phyloP scores from a whole-genome alignment of 2,113 vertebrate species.

The Alces alces region DNA sequence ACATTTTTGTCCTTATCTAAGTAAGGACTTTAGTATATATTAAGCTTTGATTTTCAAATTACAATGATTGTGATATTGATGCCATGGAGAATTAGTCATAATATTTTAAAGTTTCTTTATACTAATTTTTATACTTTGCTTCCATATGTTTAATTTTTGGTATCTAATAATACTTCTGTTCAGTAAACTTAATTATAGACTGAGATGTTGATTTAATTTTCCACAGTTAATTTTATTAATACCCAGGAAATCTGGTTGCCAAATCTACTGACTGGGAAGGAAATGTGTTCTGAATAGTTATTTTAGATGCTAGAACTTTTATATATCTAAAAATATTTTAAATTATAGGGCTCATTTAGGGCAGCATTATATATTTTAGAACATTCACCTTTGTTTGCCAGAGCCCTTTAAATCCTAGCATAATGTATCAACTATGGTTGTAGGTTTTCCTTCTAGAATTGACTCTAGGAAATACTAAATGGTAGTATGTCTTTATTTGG shows the following conservation, averaged over 20 bases:
- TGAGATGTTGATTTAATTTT: conserved; percentile 26
- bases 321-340: conserved; percentile 8
- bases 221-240: conserved; percentile 45
- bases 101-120: conserved; percentile 6
- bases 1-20: neutral
- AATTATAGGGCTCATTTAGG: neutral
- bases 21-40: neutral
- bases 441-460: neutral
- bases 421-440: neutral
- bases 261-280: neutral
- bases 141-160: neutral
- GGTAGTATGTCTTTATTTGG: neutral
- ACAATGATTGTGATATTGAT: neutral
- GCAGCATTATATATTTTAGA: neutral
- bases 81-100: neutral
- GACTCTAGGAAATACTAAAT: neutral
- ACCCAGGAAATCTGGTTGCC: conserved; percentile 13
- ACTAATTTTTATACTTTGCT: neutral
- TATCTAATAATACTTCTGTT: neutral
- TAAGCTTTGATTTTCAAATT: neutral
- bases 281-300: conserved; percentile 22
- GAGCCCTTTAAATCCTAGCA: neutral
- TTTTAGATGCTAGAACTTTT: conserved; percentile 13
- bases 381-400: neutral
- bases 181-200: neutral